Conservation (phyloP, 1,140 invertebrate species). For the Calycopis cecrops region DNA sequence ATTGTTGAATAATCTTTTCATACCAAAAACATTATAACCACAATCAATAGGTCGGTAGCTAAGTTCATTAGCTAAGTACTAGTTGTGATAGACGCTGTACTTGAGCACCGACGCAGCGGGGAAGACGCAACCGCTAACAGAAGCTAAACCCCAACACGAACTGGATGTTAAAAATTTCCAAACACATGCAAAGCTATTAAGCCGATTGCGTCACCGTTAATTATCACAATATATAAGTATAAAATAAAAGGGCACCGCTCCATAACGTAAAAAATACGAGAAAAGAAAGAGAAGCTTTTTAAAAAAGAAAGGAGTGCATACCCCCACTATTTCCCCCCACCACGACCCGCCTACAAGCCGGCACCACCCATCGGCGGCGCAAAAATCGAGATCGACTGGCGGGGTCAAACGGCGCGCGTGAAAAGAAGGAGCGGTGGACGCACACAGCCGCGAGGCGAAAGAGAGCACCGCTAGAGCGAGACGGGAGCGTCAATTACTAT, state of each 20-base stretch:
- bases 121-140: conserved; percentile 31
- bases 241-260: conserved; percentile 68
- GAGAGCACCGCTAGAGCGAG: conserved; percentile 56
- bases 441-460: conserved; percentile 39
- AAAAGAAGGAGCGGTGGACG: conserved; percentile 64
- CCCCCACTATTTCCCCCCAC: conserved; percentile 51
- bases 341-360: conserved; percentile 39
- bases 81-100: conserved; percentile 26
- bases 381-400: conserved; percentile 69
- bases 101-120: conserved; percentile 40
- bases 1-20: too few species aligned
- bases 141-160: too few species aligned
- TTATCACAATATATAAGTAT: conserved; percentile 72
- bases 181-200: conserved; percentile 73
- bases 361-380: conserved; percentile 57
- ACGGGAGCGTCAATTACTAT: conserved; percentile 70
- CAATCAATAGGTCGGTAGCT: too few species aligned
- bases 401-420: conserved; percentile 61
- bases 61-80: conserved; percentile 18
- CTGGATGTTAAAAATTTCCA: conserved; percentile 58
- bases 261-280: conserved; percentile 71
- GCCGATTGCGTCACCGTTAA: conserved; percentile 65
- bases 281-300: conserved; percentile 73
- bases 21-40: too few species aligned
- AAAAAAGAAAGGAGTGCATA: conserved; percentile 73